Conservation (phyloP, 2,113 vertebrate species). For the Sylvia atricapilla region DNA sequence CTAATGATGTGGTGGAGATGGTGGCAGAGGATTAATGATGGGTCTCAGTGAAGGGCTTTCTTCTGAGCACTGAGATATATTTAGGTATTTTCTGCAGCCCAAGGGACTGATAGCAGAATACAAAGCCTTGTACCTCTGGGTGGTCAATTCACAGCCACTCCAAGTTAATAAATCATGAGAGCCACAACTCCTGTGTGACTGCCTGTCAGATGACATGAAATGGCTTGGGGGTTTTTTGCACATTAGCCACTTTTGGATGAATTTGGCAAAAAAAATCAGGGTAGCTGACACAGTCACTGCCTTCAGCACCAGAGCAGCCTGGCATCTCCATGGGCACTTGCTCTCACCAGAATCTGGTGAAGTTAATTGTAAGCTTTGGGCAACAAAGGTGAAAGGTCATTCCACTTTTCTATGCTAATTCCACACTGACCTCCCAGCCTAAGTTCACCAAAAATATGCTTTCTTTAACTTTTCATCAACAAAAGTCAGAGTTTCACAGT, state of each 20-base stretch:
- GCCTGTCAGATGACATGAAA: background rate
- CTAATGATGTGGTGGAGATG: constrained; percentile 15
- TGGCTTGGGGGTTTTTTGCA: background rate
- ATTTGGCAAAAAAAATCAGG: background rate
- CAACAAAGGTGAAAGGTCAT: background rate
- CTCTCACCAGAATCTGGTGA: background rate
- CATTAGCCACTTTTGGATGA: background rate
- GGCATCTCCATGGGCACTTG: background rate
- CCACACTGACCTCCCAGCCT: background rate
- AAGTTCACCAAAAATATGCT: background rate
- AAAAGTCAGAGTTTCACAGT: background rate
- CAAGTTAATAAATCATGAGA: constrained; percentile 19
- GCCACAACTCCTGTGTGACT: background rate
- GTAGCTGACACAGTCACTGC: background rate
- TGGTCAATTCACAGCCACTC: background rate
- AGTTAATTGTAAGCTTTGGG: background rate
- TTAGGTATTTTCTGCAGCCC: background rate
- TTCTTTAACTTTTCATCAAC: background rate
- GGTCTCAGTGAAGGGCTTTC: background rate
- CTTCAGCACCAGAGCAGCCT: background rate
- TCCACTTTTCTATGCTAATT: background rate
- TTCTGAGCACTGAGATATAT: constrained; percentile 4
- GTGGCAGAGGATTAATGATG: background rate
- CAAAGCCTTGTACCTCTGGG: background rate
- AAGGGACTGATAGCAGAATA: background rate